Conservation (phyloP, 1,140 invertebrate species). For the Drosophila sp. region DNA sequence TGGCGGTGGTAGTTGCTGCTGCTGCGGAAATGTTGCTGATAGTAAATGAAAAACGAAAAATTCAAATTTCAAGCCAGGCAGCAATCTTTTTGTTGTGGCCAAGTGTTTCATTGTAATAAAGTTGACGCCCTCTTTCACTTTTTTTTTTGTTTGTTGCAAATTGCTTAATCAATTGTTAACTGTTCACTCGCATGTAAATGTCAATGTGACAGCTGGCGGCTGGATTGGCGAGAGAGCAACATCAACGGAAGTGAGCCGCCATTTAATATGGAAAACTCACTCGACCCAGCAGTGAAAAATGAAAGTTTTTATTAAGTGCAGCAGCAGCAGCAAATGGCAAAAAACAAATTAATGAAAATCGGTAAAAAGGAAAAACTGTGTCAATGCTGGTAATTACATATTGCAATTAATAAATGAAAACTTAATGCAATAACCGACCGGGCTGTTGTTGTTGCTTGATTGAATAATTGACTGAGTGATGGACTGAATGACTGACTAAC, state of each 20-base stretch:
- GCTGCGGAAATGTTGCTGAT: slow-evolving; percentile 23
- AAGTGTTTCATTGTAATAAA: slow-evolving; percentile 6
- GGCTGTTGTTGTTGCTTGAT: slow-evolving; percentile 28
- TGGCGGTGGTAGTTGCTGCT: slow-evolving; percentile 18
- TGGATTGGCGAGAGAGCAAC: slow-evolving; percentile 1
- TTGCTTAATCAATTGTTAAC: slow-evolving; percentile 65
- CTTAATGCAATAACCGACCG: slow-evolving; percentile 35
- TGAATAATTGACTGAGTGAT: slow-evolving; percentile 44
- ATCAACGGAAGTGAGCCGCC: slow-evolving; percentile 48
- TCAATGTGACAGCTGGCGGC: slow-evolving; percentile 57
- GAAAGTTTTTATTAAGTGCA: slow-evolving; percentile 46
- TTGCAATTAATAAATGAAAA: slow-evolving; percentile 63
- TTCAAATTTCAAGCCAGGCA: slow-evolving; percentile 19
- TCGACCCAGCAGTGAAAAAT: slow-evolving; percentile 30
- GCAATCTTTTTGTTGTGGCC: slow-evolving; percentile 22
- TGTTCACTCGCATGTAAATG: slow-evolving; percentile 60
- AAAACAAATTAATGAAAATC: slow-evolving; percentile 17
- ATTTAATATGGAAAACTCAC: slow-evolving; percentile 53
- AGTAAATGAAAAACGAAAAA: slow-evolving; percentile 6
- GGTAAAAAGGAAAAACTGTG: slow-evolving; percentile 38
- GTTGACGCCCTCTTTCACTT: neutral
- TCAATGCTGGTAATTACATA: slow-evolving; percentile 62
- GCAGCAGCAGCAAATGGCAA: slow-evolving; percentile 15
- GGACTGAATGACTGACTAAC: slow-evolving; percentile 22
- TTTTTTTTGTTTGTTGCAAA: slow-evolving; percentile 25